A percentile compares a stretch with the other conserved stretches of the same genome.
These are phyloP conservation scores for Columba livia DNA, from an alignment of 2,113 vertebrate species.

Conservation along the genomic window DNA sequence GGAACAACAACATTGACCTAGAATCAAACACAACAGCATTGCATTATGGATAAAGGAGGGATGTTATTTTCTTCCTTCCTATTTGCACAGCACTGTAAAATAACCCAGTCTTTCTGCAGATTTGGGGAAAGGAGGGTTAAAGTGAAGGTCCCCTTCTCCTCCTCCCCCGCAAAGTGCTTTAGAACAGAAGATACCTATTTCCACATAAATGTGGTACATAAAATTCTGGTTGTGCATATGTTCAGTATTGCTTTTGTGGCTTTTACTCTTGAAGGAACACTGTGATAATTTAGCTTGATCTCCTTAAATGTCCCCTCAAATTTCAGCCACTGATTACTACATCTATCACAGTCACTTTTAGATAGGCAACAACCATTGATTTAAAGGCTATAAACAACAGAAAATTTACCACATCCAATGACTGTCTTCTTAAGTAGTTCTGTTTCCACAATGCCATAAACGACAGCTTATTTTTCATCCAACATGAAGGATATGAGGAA, in stretches of 20 bases:
- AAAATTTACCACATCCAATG: background rate
- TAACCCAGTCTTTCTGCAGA: background rate
- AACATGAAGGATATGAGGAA: background rate
- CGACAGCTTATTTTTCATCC: conserved; percentile 22
- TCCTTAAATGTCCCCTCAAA: background rate
- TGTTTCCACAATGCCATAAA: background rate
- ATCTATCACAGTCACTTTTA: background rate
- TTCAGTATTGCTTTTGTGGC: background rate
- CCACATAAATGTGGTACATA: background rate
- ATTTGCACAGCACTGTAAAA: background rate
- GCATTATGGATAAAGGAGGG: background rate
- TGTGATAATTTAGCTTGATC: background rate
- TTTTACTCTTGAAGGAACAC: background rate
- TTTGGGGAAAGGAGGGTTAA: background rate
- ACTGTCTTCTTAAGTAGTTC: background rate
- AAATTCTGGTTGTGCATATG: background rate
- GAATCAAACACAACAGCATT: background rate
- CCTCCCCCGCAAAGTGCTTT: background rate
- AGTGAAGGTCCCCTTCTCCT: background rate
- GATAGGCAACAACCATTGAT: background rate
- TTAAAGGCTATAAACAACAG: background rate
- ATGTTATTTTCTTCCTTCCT: background rate
- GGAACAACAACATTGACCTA: background rate
- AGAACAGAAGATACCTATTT: background rate
- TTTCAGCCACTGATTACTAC: background rate